Evolutionary conservation across 2,113 vertebrate species (phyloP).

Genomic region (Cryptotis parvus): DNA sequence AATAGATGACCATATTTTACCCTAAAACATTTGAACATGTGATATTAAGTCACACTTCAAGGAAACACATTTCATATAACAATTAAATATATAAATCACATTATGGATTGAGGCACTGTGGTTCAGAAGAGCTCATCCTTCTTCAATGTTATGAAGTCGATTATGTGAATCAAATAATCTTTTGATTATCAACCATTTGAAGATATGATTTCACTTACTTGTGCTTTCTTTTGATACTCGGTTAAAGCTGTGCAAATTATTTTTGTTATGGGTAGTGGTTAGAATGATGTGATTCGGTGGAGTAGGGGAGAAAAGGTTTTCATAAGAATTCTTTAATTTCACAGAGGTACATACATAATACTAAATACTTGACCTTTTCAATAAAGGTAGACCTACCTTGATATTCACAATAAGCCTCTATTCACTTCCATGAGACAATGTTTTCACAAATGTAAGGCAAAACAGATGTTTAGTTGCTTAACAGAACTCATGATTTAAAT

Average conservation of each 20-base stretch:
- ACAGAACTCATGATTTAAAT: slow-evolving; percentile 90
- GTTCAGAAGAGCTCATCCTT: slow-evolving; percentile 26
- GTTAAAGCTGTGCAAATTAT: slow-evolving; percentile 47
- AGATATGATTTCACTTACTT: slow-evolving; percentile 56
- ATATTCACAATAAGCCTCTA: slow-evolving; percentile 85
- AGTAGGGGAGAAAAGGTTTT: slow-evolving; percentile 11
- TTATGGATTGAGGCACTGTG: background rate
- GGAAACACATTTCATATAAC: slow-evolving; percentile 23
- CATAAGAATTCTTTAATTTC: slow-evolving; percentile 47
- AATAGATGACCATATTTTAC: background rate
- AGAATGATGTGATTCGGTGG: background rate
- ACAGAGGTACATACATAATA: slow-evolving; percentile 36
- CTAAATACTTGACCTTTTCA: slow-evolving; percentile 68
- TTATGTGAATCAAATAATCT: slow-evolving; percentile 30
- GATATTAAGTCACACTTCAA: slow-evolving; percentile 42
- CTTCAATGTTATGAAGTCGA: slow-evolving; percentile 1
- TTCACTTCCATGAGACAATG: slow-evolving; percentile 84
- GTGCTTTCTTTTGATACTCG: slow-evolving; percentile 50
- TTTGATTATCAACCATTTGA: slow-evolving; percentile 51
- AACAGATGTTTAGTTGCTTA: slow-evolving; percentile 88
- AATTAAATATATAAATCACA: slow-evolving; percentile 46
- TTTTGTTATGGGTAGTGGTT: background rate
- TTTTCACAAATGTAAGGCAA: slow-evolving; percentile 86
- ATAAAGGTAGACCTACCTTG: slow-evolving; percentile 86
- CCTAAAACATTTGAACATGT: slow-evolving; percentile 52